phyloP scores from a whole-genome alignment of 2,113 vertebrate species.

The Pseudopipra pipra region DNA sequence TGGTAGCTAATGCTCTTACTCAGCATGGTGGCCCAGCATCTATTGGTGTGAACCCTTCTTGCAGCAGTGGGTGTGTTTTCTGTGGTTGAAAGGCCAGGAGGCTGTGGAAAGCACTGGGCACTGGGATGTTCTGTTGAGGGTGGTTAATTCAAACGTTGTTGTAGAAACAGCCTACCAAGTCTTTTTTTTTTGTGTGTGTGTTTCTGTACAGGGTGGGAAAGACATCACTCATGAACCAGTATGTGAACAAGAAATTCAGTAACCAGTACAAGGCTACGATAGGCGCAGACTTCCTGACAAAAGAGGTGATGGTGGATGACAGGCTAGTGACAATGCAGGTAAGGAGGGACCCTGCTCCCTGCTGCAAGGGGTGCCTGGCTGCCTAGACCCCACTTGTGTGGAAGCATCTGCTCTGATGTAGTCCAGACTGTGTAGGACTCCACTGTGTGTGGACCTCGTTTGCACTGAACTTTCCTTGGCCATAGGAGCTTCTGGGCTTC shows the following conservation, averaged over 20 bases:
- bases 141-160: background rate
- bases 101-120: background rate
- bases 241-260: slow-evolving; percentile 99
- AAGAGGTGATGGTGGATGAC: slow-evolving; percentile 99
- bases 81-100: background rate
- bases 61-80: background rate
- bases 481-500: background rate
- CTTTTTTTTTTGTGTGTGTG: background rate
- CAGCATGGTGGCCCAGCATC: background rate
- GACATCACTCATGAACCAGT: slow-evolving; percentile 99
- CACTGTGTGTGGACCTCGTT: background rate
- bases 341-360: background rate
- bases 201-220: slow-evolving; percentile 87
- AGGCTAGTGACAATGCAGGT: slow-evolving; percentile 99
- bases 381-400: background rate
- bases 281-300: slow-evolving; percentile 97
- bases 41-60: background rate
- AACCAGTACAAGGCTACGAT: slow-evolving; percentile 99
- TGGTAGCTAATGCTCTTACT: background rate
- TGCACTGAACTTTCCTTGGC: background rate
- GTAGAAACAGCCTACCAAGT: background rate
- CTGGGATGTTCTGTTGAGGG: background rate
- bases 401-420: background rate
- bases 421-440: background rate
- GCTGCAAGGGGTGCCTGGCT: background rate